Conservation (phyloP, 2,888 invertebrate genomes). For the Aquatica leii region DNA sequence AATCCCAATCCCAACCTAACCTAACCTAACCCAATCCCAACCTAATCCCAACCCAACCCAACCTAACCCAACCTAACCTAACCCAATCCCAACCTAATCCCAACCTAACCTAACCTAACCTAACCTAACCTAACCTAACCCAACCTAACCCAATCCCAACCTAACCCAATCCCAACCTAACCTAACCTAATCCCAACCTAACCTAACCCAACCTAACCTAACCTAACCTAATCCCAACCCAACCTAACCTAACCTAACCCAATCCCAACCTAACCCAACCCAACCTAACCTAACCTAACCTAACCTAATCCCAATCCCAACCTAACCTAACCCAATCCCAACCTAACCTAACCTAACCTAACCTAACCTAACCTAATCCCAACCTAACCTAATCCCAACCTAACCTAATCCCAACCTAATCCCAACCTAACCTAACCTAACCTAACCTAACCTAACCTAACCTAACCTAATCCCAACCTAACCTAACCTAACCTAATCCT, state of each 20-base stretch:
- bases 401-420: background rate
- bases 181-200: slow-evolving; percentile 36
- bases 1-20: slow-evolving; percentile 29
- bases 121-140: slow-evolving; percentile 18
- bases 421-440: background rate
- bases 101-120: slow-evolving; percentile 31
- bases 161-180: slow-evolving; percentile 39
- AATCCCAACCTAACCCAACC: slow-evolving; percentile 41
- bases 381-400: slow-evolving; percentile 11
- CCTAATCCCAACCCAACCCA: slow-evolving; percentile 32
- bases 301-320: slow-evolving; percentile 36
- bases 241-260: slow-evolving; percentile 40
- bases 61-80: slow-evolving; percentile 22
- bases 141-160: slow-evolving; percentile 38
- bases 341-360: slow-evolving; percentile 39
- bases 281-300: slow-evolving; percentile 37
- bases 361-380: slow-evolving; percentile 38
- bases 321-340: slow-evolving; percentile 27
- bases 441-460: slow-evolving; percentile 7
- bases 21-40: slow-evolving; percentile 22
- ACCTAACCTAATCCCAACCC: slow-evolving; percentile 39
- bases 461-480: slow-evolving; percentile 6
- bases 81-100: slow-evolving; percentile 25
- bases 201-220: slow-evolving; percentile 28
- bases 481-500: slow-evolving; percentile 8